These are phyloP conservation scores for Phodopus roborovskii DNA, from an alignment of 2,113 vertebrate genomes.

Conservation along the genomic window DNA sequence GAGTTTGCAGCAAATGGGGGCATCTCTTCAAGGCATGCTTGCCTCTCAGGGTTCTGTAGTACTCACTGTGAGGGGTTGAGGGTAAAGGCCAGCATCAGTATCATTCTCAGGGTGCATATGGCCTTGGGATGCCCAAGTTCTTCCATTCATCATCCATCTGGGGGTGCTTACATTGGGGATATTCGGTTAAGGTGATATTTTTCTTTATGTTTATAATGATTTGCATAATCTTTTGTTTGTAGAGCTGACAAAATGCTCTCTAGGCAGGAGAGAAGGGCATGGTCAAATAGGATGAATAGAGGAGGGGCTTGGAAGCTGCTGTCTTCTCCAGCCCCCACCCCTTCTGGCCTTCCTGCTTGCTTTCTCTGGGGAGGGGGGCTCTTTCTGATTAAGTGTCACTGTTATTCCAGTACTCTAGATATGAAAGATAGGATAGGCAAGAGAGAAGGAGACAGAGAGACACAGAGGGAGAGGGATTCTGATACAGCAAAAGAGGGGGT, in stretches of 20 bases:
- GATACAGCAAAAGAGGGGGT: too few species aligned
- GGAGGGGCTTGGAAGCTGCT: not conserved
- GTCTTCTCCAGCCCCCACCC: fast-evolving
- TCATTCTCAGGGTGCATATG: not conserved
- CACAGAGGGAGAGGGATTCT: not conserved
- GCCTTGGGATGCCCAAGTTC: conserved; percentile 31
- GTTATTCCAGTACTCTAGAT: not conserved
- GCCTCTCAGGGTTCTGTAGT: conserved; percentile 58
- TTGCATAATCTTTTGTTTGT: conserved; percentile 56
- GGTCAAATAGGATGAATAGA: conserved; percentile 34
- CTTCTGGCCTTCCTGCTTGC: not conserved
- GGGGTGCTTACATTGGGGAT: conserved; percentile 38
- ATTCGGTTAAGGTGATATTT: conserved; percentile 41
- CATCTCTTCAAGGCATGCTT: conserved; percentile 54
- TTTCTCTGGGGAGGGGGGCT: not conserved
- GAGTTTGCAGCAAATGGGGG: conserved; percentile 82
- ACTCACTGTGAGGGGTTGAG: not conserved
- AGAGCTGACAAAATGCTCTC: conserved; percentile 59
- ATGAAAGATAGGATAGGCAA: not conserved
- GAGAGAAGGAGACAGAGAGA: not conserved
- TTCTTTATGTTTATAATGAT: conserved; percentile 6
- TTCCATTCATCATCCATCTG: conserved; percentile 1
- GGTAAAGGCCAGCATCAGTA: not conserved
- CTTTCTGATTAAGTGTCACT: not conserved
- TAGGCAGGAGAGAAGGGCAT: not conserved